Percentiles rank a stretch among this genome's conserved stretches.
Evolutionary conservation across 2,888 invertebrate genomes (phyloP).

Genomic region (Sylvicola fuscatus): DNA sequence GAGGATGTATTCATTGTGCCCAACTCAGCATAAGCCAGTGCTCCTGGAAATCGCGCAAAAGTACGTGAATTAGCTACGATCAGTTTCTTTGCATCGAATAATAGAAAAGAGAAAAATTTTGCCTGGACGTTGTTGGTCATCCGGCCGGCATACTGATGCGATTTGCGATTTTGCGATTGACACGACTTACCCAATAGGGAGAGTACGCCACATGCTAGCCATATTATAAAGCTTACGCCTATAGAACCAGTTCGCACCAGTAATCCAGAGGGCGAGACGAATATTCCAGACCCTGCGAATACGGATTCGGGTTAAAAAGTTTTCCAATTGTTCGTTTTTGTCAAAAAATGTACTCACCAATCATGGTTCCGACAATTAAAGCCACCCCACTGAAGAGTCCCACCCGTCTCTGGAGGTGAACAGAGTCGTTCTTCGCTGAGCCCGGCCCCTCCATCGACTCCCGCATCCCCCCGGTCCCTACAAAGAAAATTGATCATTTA

Average conservation of each 20-base stretch:
- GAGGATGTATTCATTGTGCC: conserved; percentile 92
- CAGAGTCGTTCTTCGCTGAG: conserved; percentile 88
- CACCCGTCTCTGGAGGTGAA: conserved; percentile 99
- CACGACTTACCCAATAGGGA: conserved; percentile 59
- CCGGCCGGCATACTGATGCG: neutral
- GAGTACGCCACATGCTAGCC: conserved; percentile 85
- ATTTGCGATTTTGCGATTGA: neutral
- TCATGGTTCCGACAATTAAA: conserved; percentile 97
- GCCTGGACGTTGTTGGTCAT: neutral
- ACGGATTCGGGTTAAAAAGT: conserved; percentile 2
- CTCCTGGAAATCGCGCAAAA: conserved; percentile 34
- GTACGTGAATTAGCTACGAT: neutral
- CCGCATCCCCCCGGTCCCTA: conserved; percentile 28
- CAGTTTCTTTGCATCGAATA: neutral
- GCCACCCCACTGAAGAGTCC: conserved; percentile 98
- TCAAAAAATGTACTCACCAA: conserved; percentile 40
- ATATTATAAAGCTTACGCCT: conserved; percentile 84
- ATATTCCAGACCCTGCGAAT: conserved; percentile 87
- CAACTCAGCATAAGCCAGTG: conserved; percentile 81
- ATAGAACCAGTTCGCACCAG: conserved; percentile 81
- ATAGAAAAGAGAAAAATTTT: too few relatives aligned
- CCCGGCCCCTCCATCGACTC: conserved; percentile 68
- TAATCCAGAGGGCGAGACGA: conserved; percentile 93
- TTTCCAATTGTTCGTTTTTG: neutral
- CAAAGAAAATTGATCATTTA: neutral